Percentiles rank a stretch among this genome's conserved stretches.
These are phyloP conservation scores for Gobio occitaniae DNA, from an alignment of 2,797 vertebrate species.

Conservation along the genomic window DNA sequence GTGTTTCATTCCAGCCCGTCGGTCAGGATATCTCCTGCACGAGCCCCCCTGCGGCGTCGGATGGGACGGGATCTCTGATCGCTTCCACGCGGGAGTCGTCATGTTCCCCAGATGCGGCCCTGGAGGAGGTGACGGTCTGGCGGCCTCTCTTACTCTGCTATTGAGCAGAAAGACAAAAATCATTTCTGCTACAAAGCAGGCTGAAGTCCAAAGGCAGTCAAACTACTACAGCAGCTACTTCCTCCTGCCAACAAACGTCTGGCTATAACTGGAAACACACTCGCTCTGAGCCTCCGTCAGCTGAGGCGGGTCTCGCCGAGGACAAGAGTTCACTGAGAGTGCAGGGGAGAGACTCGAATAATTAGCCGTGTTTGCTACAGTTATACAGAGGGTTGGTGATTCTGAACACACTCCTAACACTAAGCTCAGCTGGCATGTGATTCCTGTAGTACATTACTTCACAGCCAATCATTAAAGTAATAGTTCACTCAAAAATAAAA, in stretches of 20 bases:
- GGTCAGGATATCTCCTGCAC: constrained; percentile 5
- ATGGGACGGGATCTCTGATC: not conserved
- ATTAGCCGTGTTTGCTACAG: not conserved
- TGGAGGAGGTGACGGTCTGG: not conserved
- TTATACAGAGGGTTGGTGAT: not conserved
- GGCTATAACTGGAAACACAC: constrained; percentile 36
- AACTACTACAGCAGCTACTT: constrained; percentile 18
- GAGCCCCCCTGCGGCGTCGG: not conserved
- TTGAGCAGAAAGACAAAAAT: not conserved
- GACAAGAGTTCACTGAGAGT: constrained; percentile 35
- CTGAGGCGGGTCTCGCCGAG: constrained; percentile 4
- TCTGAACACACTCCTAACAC: not conserved
- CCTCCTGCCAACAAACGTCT: constrained; percentile 20
- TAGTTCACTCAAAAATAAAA: no score
- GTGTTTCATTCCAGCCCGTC: constrained; percentile 2
- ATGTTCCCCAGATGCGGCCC: not conserved
- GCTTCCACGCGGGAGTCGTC: not conserved
- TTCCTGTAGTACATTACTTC: not conserved
- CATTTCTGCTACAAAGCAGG: not conserved
- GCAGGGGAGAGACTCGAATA: not conserved
- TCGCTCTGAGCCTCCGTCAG: constrained; percentile 3
- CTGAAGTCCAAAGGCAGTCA: not conserved
- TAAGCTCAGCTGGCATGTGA: not conserved
- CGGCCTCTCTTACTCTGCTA: not conserved
- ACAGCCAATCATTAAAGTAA: not conserved